Conservation (phyloP, 53 echinoderm and acorn worm genomes). For the Pentamera pediparva region DNA sequence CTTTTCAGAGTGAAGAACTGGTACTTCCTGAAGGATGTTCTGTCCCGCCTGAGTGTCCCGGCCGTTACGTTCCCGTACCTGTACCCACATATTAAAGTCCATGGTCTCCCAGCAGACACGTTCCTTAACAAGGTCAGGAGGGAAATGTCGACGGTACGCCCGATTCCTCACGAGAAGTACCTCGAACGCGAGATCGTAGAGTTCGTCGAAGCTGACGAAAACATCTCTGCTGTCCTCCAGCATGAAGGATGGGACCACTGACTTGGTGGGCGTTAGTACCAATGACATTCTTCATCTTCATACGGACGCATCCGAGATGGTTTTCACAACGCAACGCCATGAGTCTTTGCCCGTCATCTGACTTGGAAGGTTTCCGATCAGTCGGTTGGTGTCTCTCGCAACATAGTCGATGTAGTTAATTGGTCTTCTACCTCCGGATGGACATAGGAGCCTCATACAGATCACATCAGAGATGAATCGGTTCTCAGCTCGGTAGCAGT, state of each 20-base stretch:
- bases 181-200: not conserved
- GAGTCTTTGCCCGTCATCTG: no score
- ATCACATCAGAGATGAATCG: no score
- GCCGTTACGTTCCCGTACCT: slow-evolving; percentile 17
- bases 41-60: slow-evolving; percentile 5
- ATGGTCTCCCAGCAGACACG: slow-evolving; percentile 5
- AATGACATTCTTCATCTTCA: no score
- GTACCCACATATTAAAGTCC: slow-evolving; percentile 16
- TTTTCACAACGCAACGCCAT: no score
- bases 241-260: not conserved
- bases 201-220: slow-evolving; percentile 20
- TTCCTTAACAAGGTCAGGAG: slow-evolving; percentile 5
- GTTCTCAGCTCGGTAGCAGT: no score
- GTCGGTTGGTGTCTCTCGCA: no score
- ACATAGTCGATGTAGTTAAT: no score
- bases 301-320: no score
- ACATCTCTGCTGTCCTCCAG: not conserved
- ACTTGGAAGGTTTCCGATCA: no score
- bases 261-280: no score
- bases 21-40: slow-evolving; percentile 5
- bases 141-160: not conserved
- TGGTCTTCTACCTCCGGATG: no score
- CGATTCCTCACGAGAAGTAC: not conserved
- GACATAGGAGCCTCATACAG: no score
- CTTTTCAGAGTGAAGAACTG: slow-evolving; percentile 7